phyloP scores from a whole-genome alignment of 2,888 invertebrate species.

The Microdon myrmicae region DNA sequence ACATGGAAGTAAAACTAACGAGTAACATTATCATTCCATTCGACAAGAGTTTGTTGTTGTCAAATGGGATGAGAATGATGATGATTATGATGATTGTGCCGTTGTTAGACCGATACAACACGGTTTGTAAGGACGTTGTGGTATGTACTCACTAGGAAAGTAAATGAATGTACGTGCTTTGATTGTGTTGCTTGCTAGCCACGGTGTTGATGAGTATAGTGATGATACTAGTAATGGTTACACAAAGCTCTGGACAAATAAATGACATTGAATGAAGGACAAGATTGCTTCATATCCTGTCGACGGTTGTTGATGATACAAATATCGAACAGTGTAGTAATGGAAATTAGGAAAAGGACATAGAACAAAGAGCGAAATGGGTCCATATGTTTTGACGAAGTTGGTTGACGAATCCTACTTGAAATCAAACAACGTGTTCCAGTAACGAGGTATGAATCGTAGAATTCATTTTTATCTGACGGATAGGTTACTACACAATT shows the following conservation, averaged over 20 bases:
- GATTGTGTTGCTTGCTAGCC: background rate
- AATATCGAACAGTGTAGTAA: too few species aligned
- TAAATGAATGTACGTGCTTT: slow-evolving; percentile 14
- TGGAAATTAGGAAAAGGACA: too few species aligned
- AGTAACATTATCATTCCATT: slow-evolving; percentile 25
- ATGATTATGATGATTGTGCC: slow-evolving; percentile 6
- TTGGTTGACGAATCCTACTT: too few species aligned
- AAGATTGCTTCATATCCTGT: too few species aligned
- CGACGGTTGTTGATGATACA: too few species aligned
- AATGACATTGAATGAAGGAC: slow-evolving; percentile 12
- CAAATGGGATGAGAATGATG: too few species aligned
- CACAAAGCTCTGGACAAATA: slow-evolving; percentile 12
- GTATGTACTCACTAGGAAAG: slow-evolving; percentile 20
- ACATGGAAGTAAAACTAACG: slow-evolving; percentile 21
- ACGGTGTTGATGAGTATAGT: slow-evolving; percentile 6
- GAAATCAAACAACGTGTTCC: too few species aligned
- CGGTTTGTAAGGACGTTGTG: slow-evolving; percentile 11
- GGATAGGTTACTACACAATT: too few species aligned
- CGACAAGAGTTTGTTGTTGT: slow-evolving; percentile 24
- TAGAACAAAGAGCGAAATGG: too few species aligned
- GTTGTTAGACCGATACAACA: background rate
- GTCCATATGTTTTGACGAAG: too few species aligned
- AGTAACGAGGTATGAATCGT: too few species aligned
- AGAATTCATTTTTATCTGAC: too few species aligned
- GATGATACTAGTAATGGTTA: slow-evolving; percentile 8